Evolutionary conservation across 2,888 invertebrate genomes (phyloP).

Genomic region (Pheosia gnoma): DNA sequence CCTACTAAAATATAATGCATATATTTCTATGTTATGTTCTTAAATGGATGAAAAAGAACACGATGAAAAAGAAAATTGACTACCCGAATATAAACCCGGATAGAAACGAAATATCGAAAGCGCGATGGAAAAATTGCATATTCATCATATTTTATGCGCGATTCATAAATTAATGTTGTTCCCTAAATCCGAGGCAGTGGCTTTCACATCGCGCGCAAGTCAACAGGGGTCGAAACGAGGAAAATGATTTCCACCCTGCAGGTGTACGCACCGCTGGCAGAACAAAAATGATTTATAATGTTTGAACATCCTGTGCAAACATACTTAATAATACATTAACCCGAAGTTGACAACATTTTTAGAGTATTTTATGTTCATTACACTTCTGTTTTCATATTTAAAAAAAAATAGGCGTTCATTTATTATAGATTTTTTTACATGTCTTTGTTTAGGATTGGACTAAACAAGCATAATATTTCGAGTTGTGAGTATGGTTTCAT

Average conservation of each 20-base stretch:
- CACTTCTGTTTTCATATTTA: too few species aligned
- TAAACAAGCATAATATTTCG: too few species aligned
- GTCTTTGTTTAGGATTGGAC: too few species aligned
- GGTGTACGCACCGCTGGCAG: conserved; percentile 25
- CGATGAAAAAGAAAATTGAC: conserved; percentile 9
- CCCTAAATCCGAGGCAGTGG: conserved; percentile 40
- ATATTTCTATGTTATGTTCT: not conserved
- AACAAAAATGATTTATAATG: conserved; percentile 44
- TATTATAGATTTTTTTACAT: too few species aligned
- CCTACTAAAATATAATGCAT: not conserved
- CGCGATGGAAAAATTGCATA: conserved; percentile 29
- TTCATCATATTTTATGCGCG: conserved; percentile 44
- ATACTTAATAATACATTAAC: conserved; percentile 44
- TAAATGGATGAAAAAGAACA: not conserved
- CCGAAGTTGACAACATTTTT: conserved; percentile 18
- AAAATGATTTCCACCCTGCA: conserved; percentile 33
- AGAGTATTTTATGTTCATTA: not conserved
- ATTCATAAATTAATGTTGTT: conserved; percentile 51
- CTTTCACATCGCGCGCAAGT: conserved; percentile 45
- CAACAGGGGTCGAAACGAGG: conserved; percentile 37
- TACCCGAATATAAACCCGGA: conserved; percentile 7
- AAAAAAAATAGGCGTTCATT: too few species aligned
- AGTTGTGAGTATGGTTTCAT: too few species aligned
- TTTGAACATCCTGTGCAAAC: conserved; percentile 39
- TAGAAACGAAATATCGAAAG: conserved; percentile 12